Base-by-base conservation (phyloP, 2,888 invertebrate genomes). In the Acanthosepion lycidas region DNA sequence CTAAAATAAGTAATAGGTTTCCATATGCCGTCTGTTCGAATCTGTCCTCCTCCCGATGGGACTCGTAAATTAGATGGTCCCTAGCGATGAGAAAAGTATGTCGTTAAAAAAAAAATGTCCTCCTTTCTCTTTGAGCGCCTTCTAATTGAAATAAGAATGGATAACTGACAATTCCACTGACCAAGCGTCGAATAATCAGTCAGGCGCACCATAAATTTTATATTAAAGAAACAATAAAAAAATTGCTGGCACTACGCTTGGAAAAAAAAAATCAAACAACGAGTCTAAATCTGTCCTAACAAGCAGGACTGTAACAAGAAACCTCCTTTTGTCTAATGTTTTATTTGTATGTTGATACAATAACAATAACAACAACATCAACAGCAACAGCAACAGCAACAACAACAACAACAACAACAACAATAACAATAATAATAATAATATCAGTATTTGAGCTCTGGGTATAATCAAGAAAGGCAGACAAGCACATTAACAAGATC, bases 51-150 rank as follows among this genome's bases (percentile, higher is more conserved):
- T 18, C n/a, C 78, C 78, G n/a, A 78, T 78, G 78, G 78, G 78
- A 78, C 78, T 78, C 78, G 78, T 78, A 78, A 78, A 78, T 78
- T 78, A 78, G 78, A n/a, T 78, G 78, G n/a, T n/a, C 78, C 78
- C 78, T n/a, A 78, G 78, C 78, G 33, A 78, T 78, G 78, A 78
- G 78, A n/a, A 78, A 78, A 78, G 78, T 0, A 78, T 78, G 78
- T 78, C 78, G n/a, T 78, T 78, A n/a, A 78, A 78, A 78, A 78
- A 78, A 78, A 55, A 20, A 55, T 20, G 23, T 59, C 59, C 59
- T 23, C 59, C n/a, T 9, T 78, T 33, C 78, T 78, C 78, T 78
- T 78, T 78, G 78, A n/a, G n/a, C 23, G 78, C n/a, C n/a, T n/a
- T 78, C 78, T 78, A 78, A 78, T 78, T 78, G 78, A 78, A 78